Percentiles rank a stretch among this genome's conserved stretches.
These are phyloP conservation scores for Antitype chi DNA, from an alignment of 2,888 invertebrate genomes.

Conservation along the genomic window DNA sequence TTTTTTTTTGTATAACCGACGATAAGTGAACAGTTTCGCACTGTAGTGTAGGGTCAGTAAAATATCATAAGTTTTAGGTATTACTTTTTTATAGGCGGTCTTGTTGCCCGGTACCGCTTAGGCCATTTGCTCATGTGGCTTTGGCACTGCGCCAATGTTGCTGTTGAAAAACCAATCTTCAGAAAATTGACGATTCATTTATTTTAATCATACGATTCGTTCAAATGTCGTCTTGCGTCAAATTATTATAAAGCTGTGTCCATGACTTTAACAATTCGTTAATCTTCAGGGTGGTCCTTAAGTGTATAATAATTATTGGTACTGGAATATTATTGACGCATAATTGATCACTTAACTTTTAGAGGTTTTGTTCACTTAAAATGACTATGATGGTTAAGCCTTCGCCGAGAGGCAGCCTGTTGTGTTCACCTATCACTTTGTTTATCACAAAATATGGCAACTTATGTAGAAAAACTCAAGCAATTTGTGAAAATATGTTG, in stretches of 20 bases:
- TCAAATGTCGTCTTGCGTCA: slow-evolving; percentile 2
- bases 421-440: background rate
- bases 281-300: slow-evolving; percentile 35
- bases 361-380: slow-evolving; percentile 2
- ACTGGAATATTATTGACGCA: slow-evolving; percentile 16
- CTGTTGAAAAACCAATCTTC: background rate
- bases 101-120: background rate
- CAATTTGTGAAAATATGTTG: background rate
- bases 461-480: background rate
- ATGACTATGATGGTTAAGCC: background rate
- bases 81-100: background rate
- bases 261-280: slow-evolving; percentile 10
- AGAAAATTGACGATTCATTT: slow-evolving; percentile 18
- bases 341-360: slow-evolving; percentile 9
- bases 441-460: background rate
- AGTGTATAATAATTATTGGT: slow-evolving; percentile 39
- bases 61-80: background rate
- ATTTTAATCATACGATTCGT: slow-evolving; percentile 21
- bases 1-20: too few relatives aligned
- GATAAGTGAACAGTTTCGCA: too few relatives aligned
- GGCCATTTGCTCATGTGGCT: background rate
- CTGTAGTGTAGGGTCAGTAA: background rate
- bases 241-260: background rate
- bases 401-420: background rate
- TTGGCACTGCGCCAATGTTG: background rate